Evolutionary conservation across 2,888 invertebrate genomes (phyloP).

Genomic region (Leptinotarsa haldemani): DNA sequence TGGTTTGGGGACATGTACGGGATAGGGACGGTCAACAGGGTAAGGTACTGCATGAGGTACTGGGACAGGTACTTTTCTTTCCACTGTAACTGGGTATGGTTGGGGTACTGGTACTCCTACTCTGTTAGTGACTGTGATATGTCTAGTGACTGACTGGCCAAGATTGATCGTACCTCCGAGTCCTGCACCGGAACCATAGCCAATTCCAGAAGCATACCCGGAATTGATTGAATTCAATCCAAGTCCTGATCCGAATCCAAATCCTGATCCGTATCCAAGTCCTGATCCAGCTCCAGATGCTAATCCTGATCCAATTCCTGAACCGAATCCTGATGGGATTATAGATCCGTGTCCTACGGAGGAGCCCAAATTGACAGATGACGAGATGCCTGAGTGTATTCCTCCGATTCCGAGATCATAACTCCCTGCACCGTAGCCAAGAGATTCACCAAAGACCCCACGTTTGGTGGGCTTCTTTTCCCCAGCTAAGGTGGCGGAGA

Average conservation of each 20-base stretch:
- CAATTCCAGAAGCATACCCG: conserved; percentile 22
- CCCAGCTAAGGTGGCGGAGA: conserved; percentile 63
- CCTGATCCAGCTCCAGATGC: conserved; percentile 40
- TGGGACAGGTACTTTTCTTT: conserved; percentile 67
- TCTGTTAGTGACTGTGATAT: conserved; percentile 66
- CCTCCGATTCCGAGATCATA: conserved; percentile 54
- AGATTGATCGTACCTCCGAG: conserved; percentile 47
- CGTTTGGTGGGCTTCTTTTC: conserved; percentile 65
- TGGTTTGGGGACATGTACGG: conserved; percentile 67
- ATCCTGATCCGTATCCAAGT: conserved; percentile 15
- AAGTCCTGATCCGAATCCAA: conserved; percentile 11
- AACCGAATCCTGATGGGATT: conserved; percentile 5
- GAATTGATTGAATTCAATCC: conserved; percentile 19
- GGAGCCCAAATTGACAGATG: conserved; percentile 3
- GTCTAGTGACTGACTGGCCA: conserved; percentile 57
- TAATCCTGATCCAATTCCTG: conserved; percentile 16
- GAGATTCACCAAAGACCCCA: conserved; percentile 65
- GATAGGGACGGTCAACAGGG: conserved; percentile 67
- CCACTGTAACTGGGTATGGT: conserved; percentile 68
- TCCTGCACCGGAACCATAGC: conserved; percentile 26
- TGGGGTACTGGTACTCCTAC: conserved; percentile 65
- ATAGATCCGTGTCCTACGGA: conserved; percentile 25
- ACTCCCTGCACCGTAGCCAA: conserved; percentile 57
- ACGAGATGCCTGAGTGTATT: conserved; percentile 27
- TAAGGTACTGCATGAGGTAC: conserved; percentile 64